These are phyloP conservation scores for Andrena fulva DNA, from an alignment of 2,888 invertebrate species.

Conservation along the genomic window DNA sequence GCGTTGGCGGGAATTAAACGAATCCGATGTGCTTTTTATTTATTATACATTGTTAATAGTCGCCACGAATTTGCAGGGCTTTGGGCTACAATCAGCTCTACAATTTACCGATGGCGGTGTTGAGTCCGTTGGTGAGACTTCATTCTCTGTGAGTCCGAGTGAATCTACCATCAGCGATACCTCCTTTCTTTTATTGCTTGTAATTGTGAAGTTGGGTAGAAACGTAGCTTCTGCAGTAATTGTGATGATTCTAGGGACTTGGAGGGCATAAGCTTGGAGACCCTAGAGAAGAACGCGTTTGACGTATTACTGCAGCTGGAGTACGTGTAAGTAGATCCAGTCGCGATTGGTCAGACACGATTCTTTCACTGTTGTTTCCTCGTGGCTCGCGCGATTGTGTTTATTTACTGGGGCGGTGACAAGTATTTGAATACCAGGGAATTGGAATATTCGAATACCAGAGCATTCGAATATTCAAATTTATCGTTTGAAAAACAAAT, in stretches of 20 bases:
- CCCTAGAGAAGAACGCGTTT: conserved; percentile 86
- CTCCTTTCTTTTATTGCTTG: neutral
- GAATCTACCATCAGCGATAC: conserved; percentile 49
- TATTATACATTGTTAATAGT: neutral
- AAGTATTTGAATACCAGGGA: too few species aligned
- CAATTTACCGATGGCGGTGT: conserved; percentile 75
- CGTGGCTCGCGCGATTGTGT: too few species aligned
- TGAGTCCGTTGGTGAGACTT: conserved; percentile 77
- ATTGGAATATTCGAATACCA: too few species aligned
- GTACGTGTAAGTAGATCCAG: conserved; percentile 84
- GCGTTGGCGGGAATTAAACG: neutral
- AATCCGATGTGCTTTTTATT: neutral
- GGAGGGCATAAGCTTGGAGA: conserved; percentile 86
- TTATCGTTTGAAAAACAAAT: too few species aligned
- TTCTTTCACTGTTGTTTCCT: too few species aligned
- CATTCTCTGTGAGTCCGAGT: conserved; percentile 81
- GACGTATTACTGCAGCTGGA: conserved; percentile 85
- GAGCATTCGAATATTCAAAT: too few species aligned
- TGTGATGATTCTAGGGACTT: conserved; percentile 84
- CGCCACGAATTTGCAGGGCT: conserved; percentile 70
- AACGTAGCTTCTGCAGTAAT: neutral
- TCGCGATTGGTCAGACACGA: neutral
- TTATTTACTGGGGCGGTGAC: too few species aligned
- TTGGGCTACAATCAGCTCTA: conserved; percentile 81
- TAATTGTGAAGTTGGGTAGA: neutral